Conservation (phyloP, 2,113 vertebrate species). For the Indicator maculatus region DNA sequence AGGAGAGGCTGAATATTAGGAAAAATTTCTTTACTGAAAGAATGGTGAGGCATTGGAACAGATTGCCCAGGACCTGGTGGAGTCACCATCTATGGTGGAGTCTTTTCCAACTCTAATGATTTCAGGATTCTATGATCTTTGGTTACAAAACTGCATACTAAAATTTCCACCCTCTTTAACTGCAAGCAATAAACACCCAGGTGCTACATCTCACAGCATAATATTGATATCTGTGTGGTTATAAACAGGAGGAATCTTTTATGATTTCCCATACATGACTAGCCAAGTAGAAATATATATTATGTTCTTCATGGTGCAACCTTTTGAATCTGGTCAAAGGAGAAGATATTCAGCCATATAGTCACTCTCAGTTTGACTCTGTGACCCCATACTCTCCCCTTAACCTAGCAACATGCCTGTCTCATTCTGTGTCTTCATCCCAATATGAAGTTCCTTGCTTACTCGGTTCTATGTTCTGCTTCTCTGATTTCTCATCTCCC, state of each 20-base stretch:
- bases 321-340: background rate
- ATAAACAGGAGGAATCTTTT: background rate
- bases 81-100: no score
- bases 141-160: background rate
- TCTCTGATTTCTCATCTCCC: background rate
- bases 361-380: background rate
- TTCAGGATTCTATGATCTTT: background rate
- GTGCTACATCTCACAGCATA: background rate
- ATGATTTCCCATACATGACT: background rate
- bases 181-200: background rate
- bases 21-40: no score
- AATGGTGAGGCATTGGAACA: no score
- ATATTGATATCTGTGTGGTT: background rate
- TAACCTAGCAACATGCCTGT: background rate
- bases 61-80: background rate
- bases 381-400: background rate
- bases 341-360: background rate
- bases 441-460: background rate
- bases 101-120: no score
- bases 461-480: background rate
- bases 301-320: background rate
- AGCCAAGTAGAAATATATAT: background rate
- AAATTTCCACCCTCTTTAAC: background rate
- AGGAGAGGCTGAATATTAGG: no score
- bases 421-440: background rate